These are phyloP conservation scores for Caenorhabditis inopinata DNA, from an alignment of 1,140 invertebrate species.

Conservation along the genomic window DNA sequence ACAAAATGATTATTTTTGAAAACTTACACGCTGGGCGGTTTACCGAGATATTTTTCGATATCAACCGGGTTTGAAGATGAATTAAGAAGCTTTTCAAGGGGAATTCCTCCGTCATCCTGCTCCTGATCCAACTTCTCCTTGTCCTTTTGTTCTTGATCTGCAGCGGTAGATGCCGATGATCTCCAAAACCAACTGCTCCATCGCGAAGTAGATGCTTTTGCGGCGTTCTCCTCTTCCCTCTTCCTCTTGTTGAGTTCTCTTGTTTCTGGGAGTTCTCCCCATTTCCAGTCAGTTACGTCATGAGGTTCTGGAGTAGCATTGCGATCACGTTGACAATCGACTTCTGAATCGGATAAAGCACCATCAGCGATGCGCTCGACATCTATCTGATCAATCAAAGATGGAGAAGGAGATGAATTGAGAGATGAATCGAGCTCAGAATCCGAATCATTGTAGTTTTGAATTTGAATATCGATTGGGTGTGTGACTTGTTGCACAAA, in stretches of 20 bases:
- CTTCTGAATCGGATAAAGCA: conserved; percentile 62
- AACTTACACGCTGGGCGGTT: conserved; percentile 28
- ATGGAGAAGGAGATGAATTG: conserved; percentile 38
- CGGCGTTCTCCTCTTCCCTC: neutral
- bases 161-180: neutral
- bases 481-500: neutral
- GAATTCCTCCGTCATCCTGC: conserved; percentile 79
- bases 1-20: neutral
- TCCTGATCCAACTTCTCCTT: conserved; percentile 39
- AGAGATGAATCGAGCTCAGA: conserved; percentile 29
- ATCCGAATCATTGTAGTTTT: neutral
- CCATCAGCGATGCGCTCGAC: conserved; percentile 56
- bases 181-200: conserved; percentile 54
- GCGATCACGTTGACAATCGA: conserved; percentile 51
- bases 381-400: neutral
- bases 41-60: conserved; percentile 60
- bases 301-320: conserved; percentile 33
- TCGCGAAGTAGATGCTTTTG: conserved; percentile 17
- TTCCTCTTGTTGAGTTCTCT: conserved; percentile 46
- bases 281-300: conserved; percentile 77
- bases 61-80: conserved; percentile 53
- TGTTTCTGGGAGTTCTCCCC: conserved; percentile 84
- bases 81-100: conserved; percentile 80
- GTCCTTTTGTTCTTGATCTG: neutral
- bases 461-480: neutral